These are phyloP conservation scores for Halisarca cf. caerulea DNA, from an alignment of 37 sponge, comb jelly and placozoan genomes.

Conservation along the genomic window DNA sequence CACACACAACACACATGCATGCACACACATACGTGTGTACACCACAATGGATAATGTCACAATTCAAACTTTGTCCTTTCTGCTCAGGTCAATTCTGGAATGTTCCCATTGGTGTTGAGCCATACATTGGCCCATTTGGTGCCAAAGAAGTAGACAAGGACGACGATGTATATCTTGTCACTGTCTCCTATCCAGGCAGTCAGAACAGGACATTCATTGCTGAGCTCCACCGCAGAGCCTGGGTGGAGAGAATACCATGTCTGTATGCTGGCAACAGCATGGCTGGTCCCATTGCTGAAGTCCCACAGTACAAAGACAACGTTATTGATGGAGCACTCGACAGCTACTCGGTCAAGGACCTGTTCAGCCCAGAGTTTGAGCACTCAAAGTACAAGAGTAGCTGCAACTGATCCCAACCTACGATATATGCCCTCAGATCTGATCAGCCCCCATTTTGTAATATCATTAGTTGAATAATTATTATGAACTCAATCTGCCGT, in stretches of 20 bases:
- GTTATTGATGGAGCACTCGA: not conserved
- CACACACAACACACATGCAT: no score
- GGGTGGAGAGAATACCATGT: constrained; percentile 60
- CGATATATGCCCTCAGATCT: no score
- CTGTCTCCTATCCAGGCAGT: constrained; percentile 17
- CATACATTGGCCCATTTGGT: constrained; percentile 9
- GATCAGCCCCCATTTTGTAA: no score
- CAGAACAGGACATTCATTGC: constrained; percentile 50
- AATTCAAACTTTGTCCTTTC: not conserved
- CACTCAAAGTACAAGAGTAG: not conserved
- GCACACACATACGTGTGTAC: no score
- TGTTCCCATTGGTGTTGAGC: constrained; percentile 39
- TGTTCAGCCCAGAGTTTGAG: not conserved
- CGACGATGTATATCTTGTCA: constrained; percentile 42
- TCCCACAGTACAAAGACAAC: not conserved
- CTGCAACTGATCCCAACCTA: not conserved
- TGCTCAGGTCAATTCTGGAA: constrained; percentile 83
- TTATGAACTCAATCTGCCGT: no score
- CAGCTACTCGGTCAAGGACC: not conserved
- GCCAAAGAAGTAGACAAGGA: not conserved
- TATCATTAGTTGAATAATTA: no score
- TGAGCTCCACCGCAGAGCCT: constrained; percentile 29
- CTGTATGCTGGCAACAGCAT: not conserved
- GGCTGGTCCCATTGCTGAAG: not conserved
- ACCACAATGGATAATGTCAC: no score